Conservation (phyloP, 2,888 invertebrate genomes). For the Plagodis dolabraria region DNA sequence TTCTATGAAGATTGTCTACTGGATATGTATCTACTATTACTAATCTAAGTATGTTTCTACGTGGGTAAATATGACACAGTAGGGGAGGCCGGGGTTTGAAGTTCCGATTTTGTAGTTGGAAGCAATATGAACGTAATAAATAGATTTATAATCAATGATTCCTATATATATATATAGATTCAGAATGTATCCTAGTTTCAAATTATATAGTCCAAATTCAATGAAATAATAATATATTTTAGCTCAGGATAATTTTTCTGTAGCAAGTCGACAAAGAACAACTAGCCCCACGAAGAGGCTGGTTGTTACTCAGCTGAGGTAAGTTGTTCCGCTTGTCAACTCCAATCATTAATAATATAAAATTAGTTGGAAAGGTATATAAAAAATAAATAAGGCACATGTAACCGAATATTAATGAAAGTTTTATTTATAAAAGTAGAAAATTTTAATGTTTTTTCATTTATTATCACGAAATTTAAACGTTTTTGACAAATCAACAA, state of each 20-base stretch:
- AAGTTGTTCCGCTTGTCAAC: slow-evolving; percentile 19
- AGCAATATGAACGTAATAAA: slow-evolving; percentile 12
- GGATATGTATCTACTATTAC: too few species aligned
- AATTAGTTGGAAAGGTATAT: slow-evolving; percentile 16
- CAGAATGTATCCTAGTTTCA: slow-evolving; percentile 11
- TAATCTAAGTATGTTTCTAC: too few species aligned
- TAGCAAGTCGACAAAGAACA: slow-evolving; percentile 19
- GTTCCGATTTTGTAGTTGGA: slow-evolving; percentile 10
- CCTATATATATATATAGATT: slow-evolving; percentile 7
- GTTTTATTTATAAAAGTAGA: slow-evolving; percentile 10
- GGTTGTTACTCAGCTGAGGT: slow-evolving; percentile 21
- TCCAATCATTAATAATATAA: slow-evolving; percentile 12
- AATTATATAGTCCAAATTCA: slow-evolving; percentile 14
- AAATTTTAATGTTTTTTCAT: neutral
- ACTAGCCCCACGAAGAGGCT: slow-evolving; percentile 18
- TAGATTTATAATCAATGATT: slow-evolving; percentile 11
- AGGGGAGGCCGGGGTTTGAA: slow-evolving; percentile 7
- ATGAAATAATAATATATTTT: slow-evolving; percentile 11
- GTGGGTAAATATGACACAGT: too few species aligned
- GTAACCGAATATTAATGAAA: slow-evolving; percentile 16
- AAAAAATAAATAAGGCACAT: slow-evolving; percentile 19
- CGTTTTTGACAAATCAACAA: neutral
- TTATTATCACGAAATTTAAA: neutral
- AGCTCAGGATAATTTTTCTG: slow-evolving; percentile 16
- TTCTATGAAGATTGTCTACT: neutral